Evolutionary conservation across 1,140 invertebrate species (phyloP), one percentile per base, ranked within the genome.

Genomic region (Wasmannia auropunctata): DNA sequence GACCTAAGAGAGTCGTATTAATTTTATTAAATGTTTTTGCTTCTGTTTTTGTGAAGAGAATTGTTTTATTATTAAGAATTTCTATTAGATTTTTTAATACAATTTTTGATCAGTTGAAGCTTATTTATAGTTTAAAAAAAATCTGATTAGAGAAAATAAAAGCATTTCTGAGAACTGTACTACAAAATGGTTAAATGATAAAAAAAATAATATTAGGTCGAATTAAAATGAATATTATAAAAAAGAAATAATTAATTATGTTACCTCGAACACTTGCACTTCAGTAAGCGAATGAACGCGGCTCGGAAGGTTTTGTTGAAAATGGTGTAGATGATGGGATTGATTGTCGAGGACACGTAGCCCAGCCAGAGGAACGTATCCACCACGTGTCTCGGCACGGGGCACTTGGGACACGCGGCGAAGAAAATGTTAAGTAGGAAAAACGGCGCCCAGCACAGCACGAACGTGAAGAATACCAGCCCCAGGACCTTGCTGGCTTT

Each of bases 361-460:
- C 98, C 98, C 67, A 99, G 94, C 98, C 98, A 99, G 0, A 98
- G 95, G 80, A 97, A 97, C 31, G 97, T 97, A 87, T 97, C 96
- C 43, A 98, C 97, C 25, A 98, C 96, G 90, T 97, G 96, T 19
- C 96, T 96, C 40, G 97, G 97, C 22, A 98, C 97, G 65, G 96
- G 93, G 91, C 97, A 97, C 25, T 93, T 93, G 0, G 97, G 97
- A 91, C 97, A 98, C 1, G 97, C 96, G 7, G 97, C 97, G 87
- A 98, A 97, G 11, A 98, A 93, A 19, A 98, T 97, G 94, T 99
- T 98, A 56, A 98, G 95, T 34, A 98, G 95, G 94, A 99, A 99
- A 94, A 99, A 99, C 0, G 98, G 98, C 2, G 97, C 96, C 98
- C 98, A 99, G 92, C 98, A 98, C 5, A 98, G 95, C 16, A 98